Evolutionary conservation across 2,797 vertebrate genomes (phyloP).

Genomic region (Rhabdomys pumilio): DNA sequence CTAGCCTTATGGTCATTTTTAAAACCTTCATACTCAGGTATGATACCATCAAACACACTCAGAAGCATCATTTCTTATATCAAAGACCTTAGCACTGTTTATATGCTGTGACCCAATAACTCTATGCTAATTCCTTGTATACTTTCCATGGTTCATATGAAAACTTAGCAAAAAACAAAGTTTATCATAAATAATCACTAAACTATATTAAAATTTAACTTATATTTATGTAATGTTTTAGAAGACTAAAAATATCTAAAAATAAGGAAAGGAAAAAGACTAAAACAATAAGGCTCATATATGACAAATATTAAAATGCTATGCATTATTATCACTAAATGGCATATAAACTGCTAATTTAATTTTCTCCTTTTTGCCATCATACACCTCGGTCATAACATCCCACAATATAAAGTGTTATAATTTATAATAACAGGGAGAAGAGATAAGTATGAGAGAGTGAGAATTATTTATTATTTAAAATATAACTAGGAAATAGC

Average conservation of each 20-base stretch:
- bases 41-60: conserved; percentile 28
- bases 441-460: background rate
- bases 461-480: background rate
- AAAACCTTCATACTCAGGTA: background rate
- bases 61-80: conserved; percentile 11
- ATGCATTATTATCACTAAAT: conserved; percentile 6
- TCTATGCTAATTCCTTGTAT: conserved; percentile 26
- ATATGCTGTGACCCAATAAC: conserved; percentile 6
- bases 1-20: background rate
- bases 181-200: conserved; percentile 1
- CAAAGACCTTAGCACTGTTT: background rate
- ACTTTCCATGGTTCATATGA: conserved; percentile 40
- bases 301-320: background rate
- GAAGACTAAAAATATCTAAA: conserved; percentile 12
- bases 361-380: conserved; percentile 3
- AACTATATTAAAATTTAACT: background rate
- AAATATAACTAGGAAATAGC: conserved; percentile 8
- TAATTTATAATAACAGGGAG: background rate
- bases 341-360: conserved; percentile 30
- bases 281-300: conserved; percentile 37
- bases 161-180: conserved; percentile 27
- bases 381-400: background rate
- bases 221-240: conserved; percentile 15
- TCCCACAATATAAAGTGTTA: background rate
- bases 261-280: conserved; percentile 19